Conservation (phyloP, 2,888 invertebrate species). For the Drosophila kambysellisi region DNA sequence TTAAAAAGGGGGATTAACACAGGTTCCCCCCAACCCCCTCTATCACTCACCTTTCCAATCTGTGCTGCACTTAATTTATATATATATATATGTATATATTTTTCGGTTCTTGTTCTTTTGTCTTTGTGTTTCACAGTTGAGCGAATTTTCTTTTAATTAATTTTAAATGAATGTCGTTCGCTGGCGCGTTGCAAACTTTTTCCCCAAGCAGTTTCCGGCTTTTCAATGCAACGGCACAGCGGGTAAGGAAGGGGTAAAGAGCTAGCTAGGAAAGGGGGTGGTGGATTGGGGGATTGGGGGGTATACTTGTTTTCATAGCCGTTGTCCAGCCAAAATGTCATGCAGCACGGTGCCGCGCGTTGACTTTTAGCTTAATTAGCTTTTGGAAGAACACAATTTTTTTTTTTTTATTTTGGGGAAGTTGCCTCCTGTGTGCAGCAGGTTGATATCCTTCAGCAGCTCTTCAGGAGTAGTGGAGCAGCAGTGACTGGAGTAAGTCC, state of each 20-base stretch:
- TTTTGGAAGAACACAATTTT: constrained; percentile 61
- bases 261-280: neutral
- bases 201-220: constrained; percentile 57
- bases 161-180: constrained; percentile 81
- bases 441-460: constrained; percentile 39
- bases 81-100: constrained; percentile 23
- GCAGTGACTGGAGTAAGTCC: constrained; percentile 6
- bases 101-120: constrained; percentile 68
- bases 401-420: constrained; percentile 18
- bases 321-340: constrained; percentile 40
- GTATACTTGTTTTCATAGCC: constrained; percentile 15
- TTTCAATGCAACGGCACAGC: constrained; percentile 35
- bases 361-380: constrained; percentile 79
- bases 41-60: neutral
- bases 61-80: constrained; percentile 61
- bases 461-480: neutral
- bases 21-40: neutral
- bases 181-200: constrained; percentile 76
- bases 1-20: constrained; percentile 3
- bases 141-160: constrained; percentile 82
- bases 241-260: neutral
- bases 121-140: constrained; percentile 79
- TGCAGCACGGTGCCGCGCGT: constrained; percentile 51
- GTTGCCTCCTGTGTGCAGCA: constrained; percentile 9
- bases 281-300: too few species aligned